phyloP scores from a whole-genome alignment of 1,140 invertebrate genomes.

The Ectropis grisescens region DNA sequence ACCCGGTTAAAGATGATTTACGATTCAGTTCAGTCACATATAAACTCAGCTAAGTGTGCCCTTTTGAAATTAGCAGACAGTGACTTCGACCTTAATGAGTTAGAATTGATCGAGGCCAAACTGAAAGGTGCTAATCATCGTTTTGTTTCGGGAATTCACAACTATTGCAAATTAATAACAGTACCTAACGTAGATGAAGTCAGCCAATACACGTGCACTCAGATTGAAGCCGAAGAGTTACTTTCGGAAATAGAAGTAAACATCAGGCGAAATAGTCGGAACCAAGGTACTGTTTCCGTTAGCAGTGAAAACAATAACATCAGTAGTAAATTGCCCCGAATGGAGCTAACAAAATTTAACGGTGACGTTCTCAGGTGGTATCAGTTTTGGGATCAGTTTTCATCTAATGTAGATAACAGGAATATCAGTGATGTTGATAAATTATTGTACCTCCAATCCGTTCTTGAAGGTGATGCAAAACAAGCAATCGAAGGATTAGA shows the following conservation, averaged over 20 bases:
- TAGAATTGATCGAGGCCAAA: conserved; percentile 2
- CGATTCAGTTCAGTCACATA: background rate
- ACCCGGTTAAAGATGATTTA: conserved; percentile 1
- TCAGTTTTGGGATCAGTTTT: conserved; percentile 13
- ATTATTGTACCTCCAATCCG: conserved; percentile 12
- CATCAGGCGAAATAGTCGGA: too few relatives aligned
- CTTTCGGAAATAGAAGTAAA: background rate
- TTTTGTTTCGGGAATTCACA: conserved; percentile 1
- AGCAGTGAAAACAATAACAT: background rate
- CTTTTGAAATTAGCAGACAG: background rate
- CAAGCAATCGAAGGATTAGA: conserved; percentile 1
- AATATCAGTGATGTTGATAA: conserved; percentile 15
- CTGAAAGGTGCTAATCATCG: conserved; percentile 1
- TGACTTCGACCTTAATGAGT: too few relatives aligned
- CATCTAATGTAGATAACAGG: too few relatives aligned
- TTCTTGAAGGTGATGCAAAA: conserved; percentile 9
- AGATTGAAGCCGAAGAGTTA: background rate
- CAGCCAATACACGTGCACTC: background rate
- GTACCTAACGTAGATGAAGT: background rate
- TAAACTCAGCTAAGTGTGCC: conserved; percentile 1
- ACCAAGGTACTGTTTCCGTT: background rate
- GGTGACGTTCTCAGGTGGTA: conserved; percentile 9
- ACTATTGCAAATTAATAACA: background rate
- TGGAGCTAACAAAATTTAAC: too few relatives aligned
- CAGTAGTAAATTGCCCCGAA: background rate